Evolutionary conservation across 2,888 invertebrate species (phyloP), one percentile per base, ranked within the genome.

Genomic region (Eutolmus rufibarbis): DNA sequence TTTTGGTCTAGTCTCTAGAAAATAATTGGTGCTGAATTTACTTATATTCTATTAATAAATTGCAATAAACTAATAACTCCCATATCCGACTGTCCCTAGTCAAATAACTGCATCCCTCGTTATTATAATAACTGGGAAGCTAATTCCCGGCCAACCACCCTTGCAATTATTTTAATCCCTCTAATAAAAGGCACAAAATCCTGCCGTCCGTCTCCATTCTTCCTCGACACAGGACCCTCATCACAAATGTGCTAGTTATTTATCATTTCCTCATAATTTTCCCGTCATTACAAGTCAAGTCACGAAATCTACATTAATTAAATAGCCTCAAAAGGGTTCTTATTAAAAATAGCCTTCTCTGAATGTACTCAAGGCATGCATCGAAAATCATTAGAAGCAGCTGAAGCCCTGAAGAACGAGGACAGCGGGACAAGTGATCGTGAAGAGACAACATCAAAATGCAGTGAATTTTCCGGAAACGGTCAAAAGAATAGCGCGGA

Each of bases 311-410:
- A 7, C 12, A 43, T 8, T 34, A 23, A 40, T 40, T 46, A 51
- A 46, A 46, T 56, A n/a, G 19, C 40, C 78, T 56, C 16, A 56
- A 51, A 57, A 9, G 37, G 40, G 66, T 34, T 46, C 82, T 77
- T 51, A 77, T 57, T 57, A 40, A 86, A 40, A 79, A 57, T 74
- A 34, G 8, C 5, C 56, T 76, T 84, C 66, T 66, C 12, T 86
- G 23, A 40, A 56, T 31, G 28, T 74, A 46, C 74, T 86, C 66
- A 1, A 99, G 99, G 99, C 92, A 99, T 99, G 99, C 99, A 99
- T 94, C 96, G 99, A 91, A 99, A 99, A 94, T 98, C 98, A 82
- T 93, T 99, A 91, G 99, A 99, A 94, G 99, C 99, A 86, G 98
- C 99, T 89, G 97, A 97, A 90, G 97, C 98, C 92, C 95, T 99